These are phyloP conservation scores for Drosophila insularis DNA, from an alignment of 1,140 invertebrate species.

Conservation along the genomic window DNA sequence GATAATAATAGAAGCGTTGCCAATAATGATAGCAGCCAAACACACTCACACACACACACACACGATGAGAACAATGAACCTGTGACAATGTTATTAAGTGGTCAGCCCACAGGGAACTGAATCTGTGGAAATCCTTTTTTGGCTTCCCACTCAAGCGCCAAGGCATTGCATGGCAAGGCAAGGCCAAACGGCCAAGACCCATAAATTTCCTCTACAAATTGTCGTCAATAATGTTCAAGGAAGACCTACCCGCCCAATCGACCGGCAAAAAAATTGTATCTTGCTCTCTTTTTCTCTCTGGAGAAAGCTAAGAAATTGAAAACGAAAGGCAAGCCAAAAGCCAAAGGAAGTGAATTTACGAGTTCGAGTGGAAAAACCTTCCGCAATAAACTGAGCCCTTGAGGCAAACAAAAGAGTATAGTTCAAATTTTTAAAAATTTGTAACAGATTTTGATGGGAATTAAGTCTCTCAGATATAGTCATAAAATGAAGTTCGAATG, in stretches of 20 bases:
- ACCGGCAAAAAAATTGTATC: slow-evolving; percentile 13
- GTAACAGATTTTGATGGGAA: background rate
- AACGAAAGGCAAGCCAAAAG: slow-evolving; percentile 37
- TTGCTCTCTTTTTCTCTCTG: background rate
- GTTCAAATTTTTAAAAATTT: slow-evolving; percentile 17
- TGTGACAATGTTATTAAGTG: slow-evolving; percentile 73
- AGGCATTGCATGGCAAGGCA: slow-evolving; percentile 42
- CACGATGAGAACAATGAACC: slow-evolving; percentile 71
- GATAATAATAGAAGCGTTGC: slow-evolving; percentile 53
- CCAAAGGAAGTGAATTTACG: slow-evolving; percentile 29
- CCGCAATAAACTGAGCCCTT: background rate
- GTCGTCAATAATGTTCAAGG: slow-evolving; percentile 63
- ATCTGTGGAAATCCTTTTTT: slow-evolving; percentile 29
- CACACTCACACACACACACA: slow-evolving; percentile 12
- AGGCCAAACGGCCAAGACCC: slow-evolving; percentile 46
- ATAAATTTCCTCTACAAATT: slow-evolving; percentile 73
- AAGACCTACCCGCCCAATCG: slow-evolving; percentile 14
- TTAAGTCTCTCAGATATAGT: background rate
- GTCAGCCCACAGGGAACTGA: slow-evolving; percentile 41
- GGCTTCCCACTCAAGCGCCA: slow-evolving; percentile 6
- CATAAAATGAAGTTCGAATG: slow-evolving; percentile 7
- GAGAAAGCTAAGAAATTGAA: slow-evolving; percentile 51
- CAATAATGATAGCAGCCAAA: slow-evolving; percentile 21
- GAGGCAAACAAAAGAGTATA: slow-evolving; percentile 5
- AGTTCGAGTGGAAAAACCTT: slow-evolving; percentile 12